phyloP scores from a whole-genome alignment of 2,797 vertebrate genomes.

The Podarcis siculus region DNA sequence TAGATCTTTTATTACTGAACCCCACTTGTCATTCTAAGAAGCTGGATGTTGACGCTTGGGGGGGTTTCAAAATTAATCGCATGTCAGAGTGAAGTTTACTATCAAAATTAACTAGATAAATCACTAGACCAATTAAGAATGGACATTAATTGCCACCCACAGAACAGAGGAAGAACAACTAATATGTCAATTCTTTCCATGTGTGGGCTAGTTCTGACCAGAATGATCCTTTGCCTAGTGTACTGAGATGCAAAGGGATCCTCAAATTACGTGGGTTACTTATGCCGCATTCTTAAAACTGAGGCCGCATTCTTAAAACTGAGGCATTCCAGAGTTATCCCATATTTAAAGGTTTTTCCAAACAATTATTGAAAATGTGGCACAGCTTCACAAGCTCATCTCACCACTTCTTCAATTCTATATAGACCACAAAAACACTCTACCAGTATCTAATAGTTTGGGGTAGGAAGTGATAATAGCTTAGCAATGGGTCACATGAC shows the following conservation, averaged over 20 bases:
- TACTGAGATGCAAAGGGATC: background rate
- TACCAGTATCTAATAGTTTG: background rate
- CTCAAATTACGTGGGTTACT: background rate
- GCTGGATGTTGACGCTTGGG: background rate
- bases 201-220: background rate
- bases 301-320: background rate
- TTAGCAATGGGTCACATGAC: background rate
- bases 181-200: background rate
- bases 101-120: background rate
- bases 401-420: constrained; percentile 35
- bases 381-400: background rate
- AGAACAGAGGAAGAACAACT: background rate
- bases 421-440: constrained; percentile 25
- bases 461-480: background rate
- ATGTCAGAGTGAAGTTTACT: background rate
- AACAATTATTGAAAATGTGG: background rate
- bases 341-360: background rate
- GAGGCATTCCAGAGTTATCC: background rate
- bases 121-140: background rate
- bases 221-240: background rate
- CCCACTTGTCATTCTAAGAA: background rate
- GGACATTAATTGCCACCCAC: background rate
- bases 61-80: background rate
- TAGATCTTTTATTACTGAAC: background rate
- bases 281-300: background rate